These are phyloP conservation scores for Cephus spinipes DNA, from an alignment of 2,888 invertebrate species.

Conservation along the genomic window DNA sequence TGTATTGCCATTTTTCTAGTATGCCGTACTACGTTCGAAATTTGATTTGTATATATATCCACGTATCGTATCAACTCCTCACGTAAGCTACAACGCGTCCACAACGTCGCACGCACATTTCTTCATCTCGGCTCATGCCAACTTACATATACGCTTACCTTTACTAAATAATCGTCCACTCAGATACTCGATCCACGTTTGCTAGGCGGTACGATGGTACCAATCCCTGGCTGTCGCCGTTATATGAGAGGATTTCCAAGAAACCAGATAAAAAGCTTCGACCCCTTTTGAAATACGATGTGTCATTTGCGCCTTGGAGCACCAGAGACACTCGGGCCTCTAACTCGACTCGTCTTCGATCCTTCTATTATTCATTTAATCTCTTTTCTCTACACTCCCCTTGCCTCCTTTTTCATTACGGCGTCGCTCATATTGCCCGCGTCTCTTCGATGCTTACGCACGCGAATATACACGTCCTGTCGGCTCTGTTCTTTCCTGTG, in stretches of 20 bases:
- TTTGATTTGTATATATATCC: constrained; percentile 18
- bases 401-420: background rate
- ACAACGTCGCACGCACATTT: constrained; percentile 19
- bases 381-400: background rate
- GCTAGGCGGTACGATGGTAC: constrained; percentile 36
- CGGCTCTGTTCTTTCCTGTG: background rate
- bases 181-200: constrained; percentile 39
- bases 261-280: constrained; percentile 52
- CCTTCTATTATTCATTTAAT: background rate
- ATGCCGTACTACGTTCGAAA: background rate
- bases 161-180: constrained; percentile 39
- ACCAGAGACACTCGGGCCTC: background rate
- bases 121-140: constrained; percentile 22
- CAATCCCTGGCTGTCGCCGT: constrained; percentile 45
- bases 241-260: constrained; percentile 53
- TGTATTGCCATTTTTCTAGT: background rate
- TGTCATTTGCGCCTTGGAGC: constrained; percentile 4
- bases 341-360: background rate
- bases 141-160: constrained; percentile 11
- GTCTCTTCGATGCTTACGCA: background rate
- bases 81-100: background rate
- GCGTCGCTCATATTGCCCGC: background rate
- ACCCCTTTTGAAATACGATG: constrained; percentile 22
- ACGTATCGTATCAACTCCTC: constrained; percentile 21
- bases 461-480: background rate